A percentile compares a stretch with the other conserved stretches of the same genome.
phyloP scores from a whole-genome alignment of 1,140 invertebrate species.

The Procambarus virginalis region DNA sequence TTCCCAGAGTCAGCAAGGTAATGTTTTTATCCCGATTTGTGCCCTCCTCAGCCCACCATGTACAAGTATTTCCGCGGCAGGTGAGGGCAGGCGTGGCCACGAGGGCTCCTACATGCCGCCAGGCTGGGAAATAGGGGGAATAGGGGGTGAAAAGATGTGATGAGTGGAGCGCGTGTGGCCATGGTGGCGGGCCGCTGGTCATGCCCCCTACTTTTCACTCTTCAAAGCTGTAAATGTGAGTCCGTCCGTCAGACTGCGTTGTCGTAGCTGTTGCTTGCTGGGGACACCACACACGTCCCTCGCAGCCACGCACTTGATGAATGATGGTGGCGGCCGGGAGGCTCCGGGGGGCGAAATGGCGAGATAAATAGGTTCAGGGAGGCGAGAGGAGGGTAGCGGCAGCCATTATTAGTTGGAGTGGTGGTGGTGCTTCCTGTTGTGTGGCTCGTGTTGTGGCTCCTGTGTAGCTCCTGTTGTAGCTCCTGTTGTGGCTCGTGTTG shows the following conservation, averaged over 20 bases:
- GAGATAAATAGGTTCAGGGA: background rate
- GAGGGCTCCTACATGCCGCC: background rate
- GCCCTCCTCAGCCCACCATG: no score
- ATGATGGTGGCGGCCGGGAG: background rate
- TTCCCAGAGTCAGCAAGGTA: conserved; percentile 27
- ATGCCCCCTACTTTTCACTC: conserved; percentile 64
- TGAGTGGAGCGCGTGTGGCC: conserved; percentile 17
- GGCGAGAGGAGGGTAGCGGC: conserved; percentile 3
- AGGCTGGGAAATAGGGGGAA: background rate
- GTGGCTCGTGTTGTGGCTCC: no score
- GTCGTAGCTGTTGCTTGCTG: conserved; percentile 30
- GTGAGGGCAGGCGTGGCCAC: background rate
- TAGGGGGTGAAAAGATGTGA: background rate
- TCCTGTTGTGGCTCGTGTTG: no score
- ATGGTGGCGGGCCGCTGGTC: conserved; percentile 17
- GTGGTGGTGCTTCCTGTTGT: no score
- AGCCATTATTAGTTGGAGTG: background rate
- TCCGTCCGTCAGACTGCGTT: conserved; percentile 66
- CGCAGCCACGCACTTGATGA: background rate
- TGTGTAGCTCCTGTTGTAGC: no score
- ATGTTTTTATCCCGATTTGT: conserved; percentile 6
- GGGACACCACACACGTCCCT: background rate
- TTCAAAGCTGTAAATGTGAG: conserved; percentile 55
- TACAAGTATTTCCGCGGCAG: background rate
- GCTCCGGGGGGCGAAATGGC: background rate